phyloP scores from a whole-genome alignment of 2,797 vertebrate species.

The Micromesistius poutassou region DNA sequence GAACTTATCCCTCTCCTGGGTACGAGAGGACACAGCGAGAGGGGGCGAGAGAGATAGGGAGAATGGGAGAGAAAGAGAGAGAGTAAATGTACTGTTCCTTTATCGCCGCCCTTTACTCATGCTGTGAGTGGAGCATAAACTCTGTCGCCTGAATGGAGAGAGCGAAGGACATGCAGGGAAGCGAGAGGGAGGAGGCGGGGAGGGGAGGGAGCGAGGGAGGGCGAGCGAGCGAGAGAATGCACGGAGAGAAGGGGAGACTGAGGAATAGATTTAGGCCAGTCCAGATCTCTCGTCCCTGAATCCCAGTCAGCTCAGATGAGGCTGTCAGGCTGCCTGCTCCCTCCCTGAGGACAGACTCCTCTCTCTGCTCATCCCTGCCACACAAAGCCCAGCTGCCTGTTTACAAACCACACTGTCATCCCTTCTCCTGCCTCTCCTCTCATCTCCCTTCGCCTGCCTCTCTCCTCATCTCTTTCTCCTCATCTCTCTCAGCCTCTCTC shows the following conservation, averaged over 20 bases:
- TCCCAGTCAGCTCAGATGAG: slow-evolving; percentile 73
- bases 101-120: slow-evolving; percentile 69
- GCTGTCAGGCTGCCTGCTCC: slow-evolving; percentile 69
- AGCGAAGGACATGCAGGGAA: slow-evolving; percentile 56
- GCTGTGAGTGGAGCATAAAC: slow-evolving; percentile 64
- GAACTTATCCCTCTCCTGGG: slow-evolving; percentile 97
- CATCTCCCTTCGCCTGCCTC: neutral
- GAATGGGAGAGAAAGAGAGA: slow-evolving; percentile 36
- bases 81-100: slow-evolving; percentile 68
- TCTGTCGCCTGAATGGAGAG: slow-evolving; percentile 59
- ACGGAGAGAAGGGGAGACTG: slow-evolving; percentile 59
- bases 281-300: slow-evolving; percentile 72
- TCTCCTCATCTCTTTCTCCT: neutral
- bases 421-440: slow-evolving; percentile 14
- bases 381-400: slow-evolving; percentile 75
- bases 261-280: slow-evolving; percentile 75
- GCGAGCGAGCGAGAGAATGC: slow-evolving; percentile 55
- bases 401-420: slow-evolving; percentile 75
- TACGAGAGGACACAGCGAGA: slow-evolving; percentile 20
- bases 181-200: slow-evolving; percentile 10
- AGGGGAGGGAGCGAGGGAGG: slow-evolving; percentile 30
- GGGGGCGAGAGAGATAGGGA: neutral
- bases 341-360: slow-evolving; percentile 69
- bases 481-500: neutral
- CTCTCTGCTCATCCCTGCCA: slow-evolving; percentile 72